Percentiles rank a stretch among this genome's conserved stretches.
Conservation (phyloP, 2,797 vertebrate species). For the Alfaro cultratus region DNA sequence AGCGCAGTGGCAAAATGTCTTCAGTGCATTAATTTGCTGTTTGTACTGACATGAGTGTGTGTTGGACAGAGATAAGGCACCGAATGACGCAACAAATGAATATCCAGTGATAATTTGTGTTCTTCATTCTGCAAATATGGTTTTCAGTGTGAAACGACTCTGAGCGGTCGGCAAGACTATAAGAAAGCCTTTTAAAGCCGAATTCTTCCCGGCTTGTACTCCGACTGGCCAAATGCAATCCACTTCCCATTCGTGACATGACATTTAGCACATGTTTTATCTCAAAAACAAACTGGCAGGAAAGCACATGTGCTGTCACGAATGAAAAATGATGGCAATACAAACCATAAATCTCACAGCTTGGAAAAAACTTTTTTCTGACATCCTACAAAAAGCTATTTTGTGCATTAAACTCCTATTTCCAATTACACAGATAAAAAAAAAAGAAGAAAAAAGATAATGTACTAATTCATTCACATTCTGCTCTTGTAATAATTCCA, state of each 20-base stretch:
- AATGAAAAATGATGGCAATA: not conserved
- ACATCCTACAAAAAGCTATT: not conserved
- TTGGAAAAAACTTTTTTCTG: not conserved
- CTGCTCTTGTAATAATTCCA: not conserved
- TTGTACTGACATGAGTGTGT: not conserved
- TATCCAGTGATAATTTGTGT: not conserved
- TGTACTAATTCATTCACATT: not conserved
- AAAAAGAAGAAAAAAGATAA: not conserved
- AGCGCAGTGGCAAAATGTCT: not conserved
- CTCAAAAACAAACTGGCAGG: not conserved
- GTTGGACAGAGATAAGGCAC: not conserved
- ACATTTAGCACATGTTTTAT: not conserved
- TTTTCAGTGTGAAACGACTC: not conserved
- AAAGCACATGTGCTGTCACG: not conserved
- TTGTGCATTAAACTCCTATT: not conserved
- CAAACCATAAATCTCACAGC: not conserved
- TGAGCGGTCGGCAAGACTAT: not conserved
- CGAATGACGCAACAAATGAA: not conserved
- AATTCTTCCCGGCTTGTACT: not conserved
- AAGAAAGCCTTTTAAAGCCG: not conserved
- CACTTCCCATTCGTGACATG: not conserved
- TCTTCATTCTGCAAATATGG: not conserved
- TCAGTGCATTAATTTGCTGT: not conserved
- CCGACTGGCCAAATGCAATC: not conserved
- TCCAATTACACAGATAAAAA: not conserved